Base-by-base conservation (phyloP, 2,888 invertebrate species). In the Nomada hirtipes region DNA sequence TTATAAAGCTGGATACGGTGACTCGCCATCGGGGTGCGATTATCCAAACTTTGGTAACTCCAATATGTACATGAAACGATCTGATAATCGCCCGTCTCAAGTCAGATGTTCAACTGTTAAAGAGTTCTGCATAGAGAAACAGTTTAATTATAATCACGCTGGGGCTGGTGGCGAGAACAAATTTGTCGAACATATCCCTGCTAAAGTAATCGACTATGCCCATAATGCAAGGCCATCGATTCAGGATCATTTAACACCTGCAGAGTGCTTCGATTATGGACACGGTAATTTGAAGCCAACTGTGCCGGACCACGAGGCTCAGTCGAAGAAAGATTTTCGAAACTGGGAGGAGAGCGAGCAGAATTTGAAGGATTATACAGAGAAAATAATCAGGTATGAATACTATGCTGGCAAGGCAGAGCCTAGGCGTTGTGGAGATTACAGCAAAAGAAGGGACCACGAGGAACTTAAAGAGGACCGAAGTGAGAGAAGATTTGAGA, bases 121-220 rank as follows among this genome's bases (percentile, higher is more conserved):
- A 55, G 93, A 93, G n/a, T 94, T 93, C 69, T 90, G 91, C 50
- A 90, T 90, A 18, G 90, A 91, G 18, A 92, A 90, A 74, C 93
- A 93, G 73, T 94, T 92, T 52, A 93, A 94, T 88, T 94, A 94
- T 76, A 93, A 94, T 85, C 94, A 94, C 53, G 91, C 92, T 18
- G 92, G 89, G 47, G 74, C 85, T 13, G 64, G 68, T 0, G 77
- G 86, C 44, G 87, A 90, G 2, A 85, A 85, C 23, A 88, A 86
- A 64, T 79, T 85, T 18, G 69, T 77, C 2, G 92, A 93, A 10
- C 88, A 91, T 36, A 64, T 87, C 15, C 92, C 93, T 3, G 81
- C 87, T 0, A 93, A 93, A 69, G 89, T 93, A 2, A 92, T 93
- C 4, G 93, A 94, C 76, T 93, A 94, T 26, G 90, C 85, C 4